A percentile compares a stretch with the other conserved stretches of the same genome.
Conservation (phyloP, 2,797 vertebrate genomes). For the Tadarida brasiliensis region DNA sequence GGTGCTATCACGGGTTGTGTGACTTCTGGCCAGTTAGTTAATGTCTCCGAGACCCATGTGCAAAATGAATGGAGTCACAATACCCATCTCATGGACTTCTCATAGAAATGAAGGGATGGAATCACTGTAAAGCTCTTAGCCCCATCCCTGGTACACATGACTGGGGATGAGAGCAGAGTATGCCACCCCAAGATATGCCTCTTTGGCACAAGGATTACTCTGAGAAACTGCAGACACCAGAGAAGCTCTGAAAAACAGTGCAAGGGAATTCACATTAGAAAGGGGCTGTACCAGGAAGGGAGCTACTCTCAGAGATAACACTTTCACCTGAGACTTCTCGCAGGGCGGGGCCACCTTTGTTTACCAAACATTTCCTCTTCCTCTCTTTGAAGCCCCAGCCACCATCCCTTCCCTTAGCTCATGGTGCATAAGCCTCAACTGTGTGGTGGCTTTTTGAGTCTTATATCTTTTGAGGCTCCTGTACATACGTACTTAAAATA, state of each 20-base stretch:
- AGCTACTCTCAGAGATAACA: not conserved
- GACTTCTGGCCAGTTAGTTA: not conserved
- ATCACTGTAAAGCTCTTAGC: not conserved
- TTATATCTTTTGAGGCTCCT: not conserved
- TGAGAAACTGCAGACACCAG: not conserved
- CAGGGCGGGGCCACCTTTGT: not conserved
- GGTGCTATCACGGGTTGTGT: not conserved
- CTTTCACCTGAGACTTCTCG: not conserved
- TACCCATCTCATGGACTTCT: not conserved
- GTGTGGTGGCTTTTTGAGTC: not conserved
- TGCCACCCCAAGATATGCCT: not conserved
- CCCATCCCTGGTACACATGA: not conserved
- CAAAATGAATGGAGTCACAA: not conserved
- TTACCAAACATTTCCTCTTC: not conserved
- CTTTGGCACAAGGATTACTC: not conserved
- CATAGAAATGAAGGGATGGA: not conserved
- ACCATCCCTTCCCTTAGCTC: not conserved
- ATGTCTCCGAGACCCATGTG: not conserved
- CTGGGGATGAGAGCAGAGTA: not conserved
- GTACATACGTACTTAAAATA: not conserved
- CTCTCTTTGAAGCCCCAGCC: not conserved
- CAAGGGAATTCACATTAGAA: not conserved
- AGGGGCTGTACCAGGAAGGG: not conserved
- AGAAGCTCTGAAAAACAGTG: slow-evolving; percentile 24
- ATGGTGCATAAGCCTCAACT: not conserved